Evolutionary conservation across 2,888 invertebrate genomes (phyloP).

Genomic region (Tineola bisselliella): DNA sequence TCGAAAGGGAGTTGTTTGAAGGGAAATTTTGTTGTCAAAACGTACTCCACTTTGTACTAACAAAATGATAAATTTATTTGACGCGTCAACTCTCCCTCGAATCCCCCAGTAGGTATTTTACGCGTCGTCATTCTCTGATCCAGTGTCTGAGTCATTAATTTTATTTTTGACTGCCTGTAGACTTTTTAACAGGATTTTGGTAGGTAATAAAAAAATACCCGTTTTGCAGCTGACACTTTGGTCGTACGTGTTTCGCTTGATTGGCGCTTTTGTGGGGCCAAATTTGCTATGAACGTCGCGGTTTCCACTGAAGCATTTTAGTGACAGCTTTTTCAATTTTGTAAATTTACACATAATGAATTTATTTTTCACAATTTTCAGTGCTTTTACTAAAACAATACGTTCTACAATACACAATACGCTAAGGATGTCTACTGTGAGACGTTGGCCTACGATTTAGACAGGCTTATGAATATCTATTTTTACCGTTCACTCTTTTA

Average conservation of each 20-base stretch:
- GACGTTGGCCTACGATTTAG: too few relatives aligned
- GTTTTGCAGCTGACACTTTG: constrained; percentile 4
- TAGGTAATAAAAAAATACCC: constrained; percentile 7
- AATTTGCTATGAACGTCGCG: neutral
- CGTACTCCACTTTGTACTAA: neutral
- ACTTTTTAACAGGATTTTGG: constrained; percentile 10
- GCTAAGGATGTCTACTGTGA: too few relatives aligned
- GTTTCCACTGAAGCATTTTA: neutral
- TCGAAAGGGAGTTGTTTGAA: neutral
- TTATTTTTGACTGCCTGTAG: constrained; percentile 14
- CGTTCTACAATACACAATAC: too few relatives aligned
- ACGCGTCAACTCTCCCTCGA: neutral
- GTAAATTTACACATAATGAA: neutral
- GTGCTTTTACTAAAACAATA: too few relatives aligned
- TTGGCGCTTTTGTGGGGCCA: constrained; percentile 8
- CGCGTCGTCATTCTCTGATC: constrained; percentile 10
- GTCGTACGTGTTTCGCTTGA: constrained; percentile 9
- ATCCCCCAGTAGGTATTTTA: neutral
- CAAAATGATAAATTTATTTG: constrained; percentile 6
- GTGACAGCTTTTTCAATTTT: neutral
- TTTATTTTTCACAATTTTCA: too few relatives aligned
- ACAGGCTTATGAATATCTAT: too few relatives aligned
- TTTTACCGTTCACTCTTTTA: too few relatives aligned
- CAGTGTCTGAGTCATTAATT: constrained; percentile 13
- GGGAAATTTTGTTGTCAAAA: neutral